Base-by-base conservation (phyloP, 2,888 invertebrate species). In the Resseliella maxima region DNA sequence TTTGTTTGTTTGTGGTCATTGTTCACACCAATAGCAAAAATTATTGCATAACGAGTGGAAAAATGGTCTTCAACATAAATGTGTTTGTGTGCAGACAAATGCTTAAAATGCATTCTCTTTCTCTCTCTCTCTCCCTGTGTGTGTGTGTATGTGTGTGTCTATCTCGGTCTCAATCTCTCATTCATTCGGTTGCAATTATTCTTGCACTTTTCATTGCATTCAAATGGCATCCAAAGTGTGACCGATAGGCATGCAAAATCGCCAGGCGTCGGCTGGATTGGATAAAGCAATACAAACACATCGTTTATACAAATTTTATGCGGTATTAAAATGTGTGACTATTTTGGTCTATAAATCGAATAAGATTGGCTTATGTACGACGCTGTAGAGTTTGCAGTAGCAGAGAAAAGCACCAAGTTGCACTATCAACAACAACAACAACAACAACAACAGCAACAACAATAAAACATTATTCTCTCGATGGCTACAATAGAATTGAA, bases 281-380 rank as follows among this genome's bases (percentile, higher is more conserved):
- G 12, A 8, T 2, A 8, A 18, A 2, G 18, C 46, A 50, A 72
- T 35, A 72, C 72, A 72, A 31, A 72, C 31, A 72, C 31, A 72
- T 72, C 72, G 72, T 72, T 72, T 72, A 72, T 72, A 72, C 72
- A 31, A 72, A 72, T 72, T 72, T 72, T 72, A 72, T 72, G 72
- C 31, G 72, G 72, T 72, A 31, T 72, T 31, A 72, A 72, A 72
- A 72, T 72, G 72, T 72, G 72, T 31, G 72, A 72, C 72, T 72
- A 31, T 72, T 72, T 35, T 72, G 72, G 72, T 31, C 72, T 35
- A 72, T 72, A 72, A 72, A 72, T 72, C 72, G 72, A 72, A 72
- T 35, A 27, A 72, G 72, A 72, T 72, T 72, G 72, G 72, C 72
- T 72, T 35, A 15, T 72, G 72, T 15, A 59, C 59, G 27, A 50